Percentiles rank a stretch among this genome's conserved stretches.
phyloP scores from a whole-genome alignment of 1,140 invertebrate genomes.

The Drosophila burlai region DNA sequence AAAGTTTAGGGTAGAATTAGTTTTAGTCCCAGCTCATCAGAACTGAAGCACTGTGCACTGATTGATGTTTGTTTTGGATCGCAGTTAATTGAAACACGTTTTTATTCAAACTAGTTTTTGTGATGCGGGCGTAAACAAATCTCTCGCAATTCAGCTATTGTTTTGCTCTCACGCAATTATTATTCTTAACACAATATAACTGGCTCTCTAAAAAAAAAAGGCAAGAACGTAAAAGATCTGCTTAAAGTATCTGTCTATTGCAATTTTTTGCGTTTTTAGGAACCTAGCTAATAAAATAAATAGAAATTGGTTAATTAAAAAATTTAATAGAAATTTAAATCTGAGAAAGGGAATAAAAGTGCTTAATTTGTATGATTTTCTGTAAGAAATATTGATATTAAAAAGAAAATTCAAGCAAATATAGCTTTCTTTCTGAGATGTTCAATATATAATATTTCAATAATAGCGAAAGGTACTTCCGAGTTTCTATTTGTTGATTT shows the following conservation, averaged over 20 bases:
- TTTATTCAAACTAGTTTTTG: background rate
- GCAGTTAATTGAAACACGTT: constrained; percentile 3
- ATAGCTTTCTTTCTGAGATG: background rate
- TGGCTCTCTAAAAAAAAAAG: background rate
- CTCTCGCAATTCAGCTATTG: background rate
- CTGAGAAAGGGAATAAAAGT: no score
- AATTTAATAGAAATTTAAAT: no score
- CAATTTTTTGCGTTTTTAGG: background rate
- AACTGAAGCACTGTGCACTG: background rate
- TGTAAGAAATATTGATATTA: no score
- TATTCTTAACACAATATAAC: background rate
- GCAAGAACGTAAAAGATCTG: background rate
- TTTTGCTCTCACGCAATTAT: background rate
- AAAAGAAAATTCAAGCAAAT: no score
- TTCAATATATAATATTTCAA: background rate
- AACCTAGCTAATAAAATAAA: background rate
- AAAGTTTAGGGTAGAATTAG: background rate
- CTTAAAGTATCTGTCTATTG: background rate
- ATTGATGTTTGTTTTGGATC: constrained; percentile 7
- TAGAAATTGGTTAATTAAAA: background rate
- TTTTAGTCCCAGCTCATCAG: background rate
- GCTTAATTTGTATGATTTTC: no score
- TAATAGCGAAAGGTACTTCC: background rate
- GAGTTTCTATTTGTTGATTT: background rate
- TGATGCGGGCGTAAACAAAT: constrained; percentile 2